phyloP scores from a whole-genome alignment of 2,888 invertebrate genomes.

The Parthenolecanium corni region DNA sequence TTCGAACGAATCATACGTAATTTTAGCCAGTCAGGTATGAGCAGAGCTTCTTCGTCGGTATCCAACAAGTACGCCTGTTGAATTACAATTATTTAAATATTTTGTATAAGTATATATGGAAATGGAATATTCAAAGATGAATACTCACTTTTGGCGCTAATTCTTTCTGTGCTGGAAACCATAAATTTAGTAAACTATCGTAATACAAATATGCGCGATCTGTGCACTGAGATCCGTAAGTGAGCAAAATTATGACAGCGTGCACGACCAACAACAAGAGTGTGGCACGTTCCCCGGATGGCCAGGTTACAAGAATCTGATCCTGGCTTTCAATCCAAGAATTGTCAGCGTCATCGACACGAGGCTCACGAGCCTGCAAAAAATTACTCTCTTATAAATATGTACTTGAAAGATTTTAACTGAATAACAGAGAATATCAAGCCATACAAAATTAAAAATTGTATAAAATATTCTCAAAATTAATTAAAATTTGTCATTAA shows the following conservation, averaged over 20 bases:
- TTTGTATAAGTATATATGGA: too few relatives aligned
- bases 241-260: constrained; percentile 68
- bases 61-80: constrained; percentile 56
- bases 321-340: constrained; percentile 58
- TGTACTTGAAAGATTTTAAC: constrained; percentile 9
- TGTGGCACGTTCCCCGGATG: constrained; percentile 57
- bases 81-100: too few relatives aligned
- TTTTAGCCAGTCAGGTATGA: constrained; percentile 88
- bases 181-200: constrained; percentile 59
- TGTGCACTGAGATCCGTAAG: constrained; percentile 47
- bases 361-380: constrained; percentile 47
- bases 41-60: constrained; percentile 65
- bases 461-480: too few relatives aligned
- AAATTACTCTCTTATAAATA: too few relatives aligned
- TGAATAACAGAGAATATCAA: too few relatives aligned
- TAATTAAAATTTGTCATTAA: too few relatives aligned
- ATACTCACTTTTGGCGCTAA: constrained; percentile 49
- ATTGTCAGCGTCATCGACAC: constrained; percentile 42
- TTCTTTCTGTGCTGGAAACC: constrained; percentile 65
- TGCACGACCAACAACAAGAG: constrained; percentile 71
- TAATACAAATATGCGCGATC: constrained; percentile 36
- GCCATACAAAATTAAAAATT: too few relatives aligned
- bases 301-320: constrained; percentile 66
- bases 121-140: too few relatives aligned
- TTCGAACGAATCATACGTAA: constrained; percentile 71